Evolutionary conservation across 1,140 invertebrate species (phyloP), one percentile per base, ranked within the genome.

Genomic region (Planococcus citri): DNA sequence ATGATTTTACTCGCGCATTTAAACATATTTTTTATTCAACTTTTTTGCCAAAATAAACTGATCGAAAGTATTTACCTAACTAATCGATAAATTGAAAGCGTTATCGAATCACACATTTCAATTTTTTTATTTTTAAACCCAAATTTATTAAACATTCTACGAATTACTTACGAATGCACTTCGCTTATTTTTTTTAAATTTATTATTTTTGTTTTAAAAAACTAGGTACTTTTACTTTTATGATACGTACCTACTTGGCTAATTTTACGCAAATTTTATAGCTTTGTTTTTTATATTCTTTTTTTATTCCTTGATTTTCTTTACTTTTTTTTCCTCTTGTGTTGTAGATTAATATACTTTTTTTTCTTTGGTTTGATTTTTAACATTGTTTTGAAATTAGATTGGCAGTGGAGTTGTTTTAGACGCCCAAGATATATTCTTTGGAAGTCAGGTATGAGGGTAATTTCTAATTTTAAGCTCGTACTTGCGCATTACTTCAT

Each of bases 311-410:
- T 17, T 3, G 17, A 51, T 20, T n/a, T 58, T 58, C 17, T 58
- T 58, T 64, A 24, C 10, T 25, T 64, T 64, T 64, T 64, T 64
- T 64, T n/a, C n/a, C n/a, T n/a, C n/a, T n/a, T 25, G 41, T 33
- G 29, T 33, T 25, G 41, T 51, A 51, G 41, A 20, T 33, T 33
- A 33, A 33, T 51, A 51, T 51, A 51, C 17, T 4, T 51, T 64
- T 64, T 64, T 64, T 64, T 21, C 24, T 27, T 24, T 10, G 22
- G 3, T 64, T 64, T 64, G 60, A 64, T 27, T 24, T 25, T 64
- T 64, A 64, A 64, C 60, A 64, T 64, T 64, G 60, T 64, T 64
- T 64, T 64, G 60, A 64, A 64, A 64, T 64, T 64, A 64, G 60
- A 64, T 64, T 9, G 60, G 60, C 21, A 64, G 25, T 25, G 10